phyloP scores from a whole-genome alignment of 2,797 vertebrate species.

The Gouania willdenowi region DNA sequence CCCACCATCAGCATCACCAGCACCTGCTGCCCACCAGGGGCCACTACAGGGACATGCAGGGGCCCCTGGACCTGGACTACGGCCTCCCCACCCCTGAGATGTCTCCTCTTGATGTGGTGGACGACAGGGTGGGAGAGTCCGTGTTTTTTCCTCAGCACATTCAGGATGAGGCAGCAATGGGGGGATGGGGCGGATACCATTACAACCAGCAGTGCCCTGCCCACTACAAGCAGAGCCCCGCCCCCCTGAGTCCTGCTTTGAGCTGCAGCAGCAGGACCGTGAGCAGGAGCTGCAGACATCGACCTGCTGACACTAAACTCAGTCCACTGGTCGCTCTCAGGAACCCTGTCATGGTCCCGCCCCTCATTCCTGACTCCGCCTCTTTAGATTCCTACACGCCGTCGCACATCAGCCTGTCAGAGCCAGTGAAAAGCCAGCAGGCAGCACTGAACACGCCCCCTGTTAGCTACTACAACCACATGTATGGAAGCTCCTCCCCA shows the following conservation, averaged over 20 bases:
- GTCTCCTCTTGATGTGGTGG: conserved; percentile 94
- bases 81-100: conserved; percentile 97
- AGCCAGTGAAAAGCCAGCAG: conserved; percentile 81
- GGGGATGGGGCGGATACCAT: conserved; percentile 83
- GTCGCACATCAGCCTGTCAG: conserved; percentile 75
- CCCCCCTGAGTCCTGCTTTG: conserved; percentile 29
- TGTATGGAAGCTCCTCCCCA: conserved; percentile 62
- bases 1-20: conserved; percentile 64
- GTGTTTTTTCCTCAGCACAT: conserved; percentile 94
- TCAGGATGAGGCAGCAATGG: conserved; percentile 84
- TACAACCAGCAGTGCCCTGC: conserved; percentile 79
- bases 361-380: conserved; percentile 36
- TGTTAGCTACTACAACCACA: conserved; percentile 81
- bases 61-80: conserved; percentile 86
- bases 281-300: conserved; percentile 32
- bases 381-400: conserved; percentile 72
- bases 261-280: no score
- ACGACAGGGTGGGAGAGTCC: conserved; percentile 82
- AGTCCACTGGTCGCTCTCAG: conserved; percentile 50
- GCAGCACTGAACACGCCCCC: conserved; percentile 44
- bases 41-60: conserved; percentile 71
- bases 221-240: conserved; percentile 57
- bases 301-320: conserved; percentile 32
- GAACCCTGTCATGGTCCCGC: conserved; percentile 66
- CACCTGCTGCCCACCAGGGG: conserved; percentile 67